phyloP scores from a whole-genome alignment of 2,888 invertebrate species.

The Physocephala rufipes region DNA sequence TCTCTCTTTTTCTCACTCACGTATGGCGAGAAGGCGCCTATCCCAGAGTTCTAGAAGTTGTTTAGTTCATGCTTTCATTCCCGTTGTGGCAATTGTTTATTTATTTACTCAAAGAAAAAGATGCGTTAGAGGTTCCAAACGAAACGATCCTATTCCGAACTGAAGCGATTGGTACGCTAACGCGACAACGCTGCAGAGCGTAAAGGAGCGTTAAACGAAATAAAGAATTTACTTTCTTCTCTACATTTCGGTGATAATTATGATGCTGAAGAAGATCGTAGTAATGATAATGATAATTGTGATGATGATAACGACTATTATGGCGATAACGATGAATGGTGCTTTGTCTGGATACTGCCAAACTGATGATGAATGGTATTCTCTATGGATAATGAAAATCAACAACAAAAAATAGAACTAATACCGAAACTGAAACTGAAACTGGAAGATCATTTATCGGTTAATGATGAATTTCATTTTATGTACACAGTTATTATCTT shows the following conservation, averaged over 20 bases:
- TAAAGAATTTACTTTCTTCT: constrained; percentile 31
- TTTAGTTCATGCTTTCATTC: constrained; percentile 44
- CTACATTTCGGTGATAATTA: constrained; percentile 3
- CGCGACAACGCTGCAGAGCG: too few species aligned
- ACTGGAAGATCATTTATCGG: too few species aligned
- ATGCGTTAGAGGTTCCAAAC: constrained; percentile 50
- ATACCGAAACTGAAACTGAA: background rate
- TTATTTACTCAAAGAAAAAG: constrained; percentile 45
- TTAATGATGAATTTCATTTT: too few species aligned
- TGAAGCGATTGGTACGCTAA: too few species aligned
- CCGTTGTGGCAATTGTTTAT: constrained; percentile 45
- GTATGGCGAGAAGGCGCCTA: constrained; percentile 5
- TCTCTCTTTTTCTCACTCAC: background rate
- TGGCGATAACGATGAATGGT: background rate
- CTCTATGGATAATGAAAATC: constrained; percentile 15
- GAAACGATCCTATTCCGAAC: too few species aligned
- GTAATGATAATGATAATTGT: background rate
- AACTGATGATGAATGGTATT: constrained; percentile 2
- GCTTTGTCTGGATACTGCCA: background rate
- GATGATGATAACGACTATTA: background rate
- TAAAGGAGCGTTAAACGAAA: constrained; percentile 5
- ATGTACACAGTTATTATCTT: too few species aligned
- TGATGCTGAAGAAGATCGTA: background rate
- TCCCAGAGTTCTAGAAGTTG: constrained; percentile 22
- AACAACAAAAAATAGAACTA: too few species aligned